Conservation (phyloP, 2,113 vertebrate genomes). For the Hystrix brachyura region DNA sequence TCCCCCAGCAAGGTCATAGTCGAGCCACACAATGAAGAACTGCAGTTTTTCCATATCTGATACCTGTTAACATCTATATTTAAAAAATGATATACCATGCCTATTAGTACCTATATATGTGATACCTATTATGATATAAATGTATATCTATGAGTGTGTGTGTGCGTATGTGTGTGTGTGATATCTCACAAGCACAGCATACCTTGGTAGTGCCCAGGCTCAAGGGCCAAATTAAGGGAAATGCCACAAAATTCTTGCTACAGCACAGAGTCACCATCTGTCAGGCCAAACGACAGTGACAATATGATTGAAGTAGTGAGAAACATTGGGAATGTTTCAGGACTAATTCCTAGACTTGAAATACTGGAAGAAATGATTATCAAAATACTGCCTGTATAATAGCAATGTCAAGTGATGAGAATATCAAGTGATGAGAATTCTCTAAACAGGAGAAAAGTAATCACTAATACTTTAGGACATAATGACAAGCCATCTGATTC, state of each 20-base stretch:
- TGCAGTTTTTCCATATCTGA: neutral
- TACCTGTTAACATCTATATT: neutral
- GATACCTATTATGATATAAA: neutral
- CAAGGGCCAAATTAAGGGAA: neutral
- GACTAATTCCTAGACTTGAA: neutral
- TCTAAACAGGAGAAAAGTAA: neutral
- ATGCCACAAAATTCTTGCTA: neutral
- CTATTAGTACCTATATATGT: neutral
- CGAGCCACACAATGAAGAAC: neutral
- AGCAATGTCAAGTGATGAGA: neutral
- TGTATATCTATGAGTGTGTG: neutral
- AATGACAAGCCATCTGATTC: neutral
- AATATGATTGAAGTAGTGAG: neutral
- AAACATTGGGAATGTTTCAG: neutral
- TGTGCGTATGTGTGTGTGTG: neutral
- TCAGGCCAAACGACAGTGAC: neutral
- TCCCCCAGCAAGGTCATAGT: neutral
- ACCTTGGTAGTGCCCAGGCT: neutral
- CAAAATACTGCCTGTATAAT: neutral
- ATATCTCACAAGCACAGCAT: neutral
- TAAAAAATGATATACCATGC: neutral
- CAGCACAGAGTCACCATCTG: neutral
- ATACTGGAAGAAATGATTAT: neutral
- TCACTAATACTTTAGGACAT: neutral
- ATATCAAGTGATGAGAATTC: neutral